Evolutionary conservation across 2,888 invertebrate species (phyloP).

Genomic region (Sericinus montela): DNA sequence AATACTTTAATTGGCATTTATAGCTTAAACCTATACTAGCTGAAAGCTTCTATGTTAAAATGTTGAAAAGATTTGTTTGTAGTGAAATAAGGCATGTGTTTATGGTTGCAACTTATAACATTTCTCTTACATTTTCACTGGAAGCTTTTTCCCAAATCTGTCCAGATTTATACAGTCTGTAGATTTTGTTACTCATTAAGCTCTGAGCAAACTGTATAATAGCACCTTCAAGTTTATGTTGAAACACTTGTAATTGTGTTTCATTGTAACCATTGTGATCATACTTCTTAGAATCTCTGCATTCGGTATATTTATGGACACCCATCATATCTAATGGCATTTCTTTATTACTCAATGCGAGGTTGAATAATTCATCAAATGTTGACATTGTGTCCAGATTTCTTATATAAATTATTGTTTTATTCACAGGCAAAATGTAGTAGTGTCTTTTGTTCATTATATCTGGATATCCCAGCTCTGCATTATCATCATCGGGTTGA

Average conservation of each 20-base stretch:
- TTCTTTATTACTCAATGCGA: conserved; percentile 42
- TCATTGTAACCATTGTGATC: conserved; percentile 59
- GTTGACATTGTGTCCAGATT: conserved; percentile 66
- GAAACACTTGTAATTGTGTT: conserved; percentile 68
- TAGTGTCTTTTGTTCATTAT: conserved; percentile 71
- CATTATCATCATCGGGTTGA: conserved; percentile 65
- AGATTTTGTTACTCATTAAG: conserved; percentile 68
- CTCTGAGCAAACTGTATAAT: conserved; percentile 71
- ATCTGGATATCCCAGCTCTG: conserved; percentile 58
- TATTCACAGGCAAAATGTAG: conserved; percentile 50
- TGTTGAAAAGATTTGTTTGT: too few species aligned
- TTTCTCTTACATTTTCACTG: conserved; percentile 59
- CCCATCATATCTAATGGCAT: conserved; percentile 58
- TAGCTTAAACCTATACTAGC: too few species aligned
- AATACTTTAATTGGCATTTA: too few species aligned
- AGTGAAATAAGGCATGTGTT: not conserved
- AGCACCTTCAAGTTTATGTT: conserved; percentile 72
- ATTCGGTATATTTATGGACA: conserved; percentile 68
- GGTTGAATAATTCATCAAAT: conserved; percentile 61
- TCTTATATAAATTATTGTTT: conserved; percentile 49
- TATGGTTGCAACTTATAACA: conserved; percentile 32
- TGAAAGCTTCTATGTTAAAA: too few species aligned
- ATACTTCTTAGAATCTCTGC: conserved; percentile 58
- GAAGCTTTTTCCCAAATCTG: conserved; percentile 68
- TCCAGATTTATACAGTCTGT: conserved; percentile 64